Base-by-base conservation (phyloP, 2,888 invertebrate species). In the Azorinus chamasolen region DNA sequence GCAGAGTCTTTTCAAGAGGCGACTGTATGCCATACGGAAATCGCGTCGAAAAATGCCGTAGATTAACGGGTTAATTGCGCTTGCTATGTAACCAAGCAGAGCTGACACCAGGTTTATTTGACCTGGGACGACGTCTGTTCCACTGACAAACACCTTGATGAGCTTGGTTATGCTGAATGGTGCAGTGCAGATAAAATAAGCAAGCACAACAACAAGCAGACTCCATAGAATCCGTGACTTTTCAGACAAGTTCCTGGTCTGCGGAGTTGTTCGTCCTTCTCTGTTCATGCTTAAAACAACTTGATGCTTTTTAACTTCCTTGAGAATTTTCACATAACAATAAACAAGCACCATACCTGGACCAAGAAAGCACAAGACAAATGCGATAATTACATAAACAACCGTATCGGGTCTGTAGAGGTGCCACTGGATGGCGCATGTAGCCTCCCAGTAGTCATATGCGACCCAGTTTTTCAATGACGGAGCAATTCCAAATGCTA, bases 121-220 rank as follows among this genome's bases (percentile, higher is more conserved):
- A 1, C 85, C 86, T 16, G 91, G 90, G 27, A 92, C 72, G 18
- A 71, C 61, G 16, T 74, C 55, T 0, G 72, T 64, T 6, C 86
- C 64, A 0, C 54, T 48, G 2, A 65, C 68, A 1, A 65, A 55
- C 1, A 91, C 92, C 77, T 93, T 93, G 48, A 90, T 83, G 0
- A 92, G 86, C 63, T 93, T 93, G 4, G 91, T 91, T 0, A 92
- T 77, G 66, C 92, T 91, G 76, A 92, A 93, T 2, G 93, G 93
- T 1, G 93, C 89, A 85, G 92, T 91, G 65, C 91, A 92, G 32
- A 91, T 66, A 66, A 92, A 92, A 79, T 90, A 93, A 2, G 91
- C 86, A 20, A 87, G 37, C 14, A 93, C 90, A 0, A 93, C 89
- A 0, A 91, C 85, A 1, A 93, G 75, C 39, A 93, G 84, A 63